Base-by-base conservation (phyloP, 1,140 invertebrate species). In the Ceratitis capitata region DNA sequence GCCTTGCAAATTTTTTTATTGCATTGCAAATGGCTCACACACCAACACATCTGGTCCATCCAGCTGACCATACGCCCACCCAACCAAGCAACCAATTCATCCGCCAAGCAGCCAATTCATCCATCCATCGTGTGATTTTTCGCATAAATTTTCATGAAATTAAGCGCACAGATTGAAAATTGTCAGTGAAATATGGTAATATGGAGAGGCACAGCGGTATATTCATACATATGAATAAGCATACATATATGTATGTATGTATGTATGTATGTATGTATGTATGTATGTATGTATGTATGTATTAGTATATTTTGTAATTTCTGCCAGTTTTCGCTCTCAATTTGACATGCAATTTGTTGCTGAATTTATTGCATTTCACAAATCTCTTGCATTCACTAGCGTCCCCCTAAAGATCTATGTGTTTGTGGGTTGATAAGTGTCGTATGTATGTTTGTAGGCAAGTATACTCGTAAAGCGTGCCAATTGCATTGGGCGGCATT, bases 141-240 rank as follows among this genome's bases (percentile, higher is more conserved):
- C 58, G 29, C 58, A 64, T 64, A 64, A 64, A 64, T 64, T 64
- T 64, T 64, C 58, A 10, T 1, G 29, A 64, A 64, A 64, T 64
- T 64, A 64, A 64, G 58, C 58, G 58, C 58, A 64, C 58, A 64
- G 58, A 64, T 64, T 64, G 58, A 64, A 64, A 64, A 35, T 64
- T 64, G 58, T 64, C 58, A 64, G 23, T 64, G 58, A 64, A 64
- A 64, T 29, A 64, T 64, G 58, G 58, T 32, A 32, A 64, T 29
- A 64, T 64, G 58, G 29, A 64, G 19, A 64, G 51, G 23, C 51
- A 53, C 16, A 19, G 49, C 49, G n/a, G n/a, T n/a, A n/a, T n/a
- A n/a, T n/a, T n/a, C n/a, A n/a, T n/a, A n/a, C 47, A 49, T 14
- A 9, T 56, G 53, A 19, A 56, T 56, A 56, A 56, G n/a, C n/a